phyloP scores from a whole-genome alignment of 2,888 invertebrate species.

The Plebejus anna region DNA sequence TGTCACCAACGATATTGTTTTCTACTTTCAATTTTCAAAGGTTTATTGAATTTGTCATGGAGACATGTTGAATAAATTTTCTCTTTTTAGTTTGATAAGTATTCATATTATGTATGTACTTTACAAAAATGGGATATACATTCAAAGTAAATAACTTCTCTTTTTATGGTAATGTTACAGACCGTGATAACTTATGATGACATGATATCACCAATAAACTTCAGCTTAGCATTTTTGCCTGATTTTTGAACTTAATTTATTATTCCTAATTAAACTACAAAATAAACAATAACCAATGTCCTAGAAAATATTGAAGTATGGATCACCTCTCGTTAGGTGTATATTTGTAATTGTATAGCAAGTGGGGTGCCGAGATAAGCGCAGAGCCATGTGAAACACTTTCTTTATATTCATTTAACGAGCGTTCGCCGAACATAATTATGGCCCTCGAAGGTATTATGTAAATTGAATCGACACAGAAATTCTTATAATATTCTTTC shows the following conservation, averaged over 20 bases:
- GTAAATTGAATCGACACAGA: slow-evolving; percentile 9
- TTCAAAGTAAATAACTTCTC: too few species aligned
- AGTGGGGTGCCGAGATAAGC: slow-evolving; percentile 28
- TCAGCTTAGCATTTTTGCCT: too few species aligned
- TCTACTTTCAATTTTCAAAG: neutral
- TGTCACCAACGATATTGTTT: neutral
- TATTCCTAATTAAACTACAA: neutral
- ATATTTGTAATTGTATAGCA: slow-evolving; percentile 26
- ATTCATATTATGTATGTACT: neutral
- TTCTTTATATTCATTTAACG: slow-evolving; percentile 29
- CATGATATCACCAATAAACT: too few species aligned
- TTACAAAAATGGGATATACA: neutral
- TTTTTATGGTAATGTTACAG: too few species aligned
- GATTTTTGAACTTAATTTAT: neutral
- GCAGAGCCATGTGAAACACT: slow-evolving; percentile 18
- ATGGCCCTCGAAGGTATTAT: slow-evolving; percentile 19
- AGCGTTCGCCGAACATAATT: slow-evolving; percentile 23
- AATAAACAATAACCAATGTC: neutral
- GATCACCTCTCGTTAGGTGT: neutral
- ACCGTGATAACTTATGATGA: too few species aligned
- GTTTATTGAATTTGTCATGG: neutral
- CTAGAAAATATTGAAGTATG: neutral
- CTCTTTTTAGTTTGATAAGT: neutral
- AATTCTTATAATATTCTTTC: slow-evolving; percentile 6
- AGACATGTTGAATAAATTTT: neutral